phyloP scores from a whole-genome alignment of 2,797 vertebrate genomes.

The Sebastes wilsoni region DNA sequence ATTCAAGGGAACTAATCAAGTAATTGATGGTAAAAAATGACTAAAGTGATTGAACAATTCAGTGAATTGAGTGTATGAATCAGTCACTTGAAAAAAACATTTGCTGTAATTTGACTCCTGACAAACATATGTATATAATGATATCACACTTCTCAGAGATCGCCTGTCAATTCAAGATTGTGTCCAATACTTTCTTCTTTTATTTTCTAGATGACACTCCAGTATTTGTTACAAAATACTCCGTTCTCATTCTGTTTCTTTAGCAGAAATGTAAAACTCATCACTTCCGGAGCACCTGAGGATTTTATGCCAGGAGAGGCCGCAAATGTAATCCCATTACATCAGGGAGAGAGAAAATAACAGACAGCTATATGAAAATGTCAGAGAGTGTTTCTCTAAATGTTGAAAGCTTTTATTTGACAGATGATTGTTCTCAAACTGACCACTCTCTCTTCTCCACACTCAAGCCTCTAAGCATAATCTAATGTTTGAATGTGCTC shows the following conservation, averaged over 20 bases:
- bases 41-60: neutral
- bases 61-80: neutral
- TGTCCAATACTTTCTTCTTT: no score
- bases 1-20: neutral
- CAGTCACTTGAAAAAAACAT: neutral
- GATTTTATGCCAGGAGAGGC: no score
- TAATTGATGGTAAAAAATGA: no score
- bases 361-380: neutral
- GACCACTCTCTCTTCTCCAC: neutral
- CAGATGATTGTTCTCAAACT: slow-evolving; percentile 3
- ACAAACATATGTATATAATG: no score
- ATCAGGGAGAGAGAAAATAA: neutral
- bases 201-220: no score
- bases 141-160: no score
- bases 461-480: slow-evolving; percentile 8
- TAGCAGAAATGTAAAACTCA: no score
- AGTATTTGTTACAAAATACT: no score
- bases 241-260: no score
- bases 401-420: slow-evolving; percentile 5
- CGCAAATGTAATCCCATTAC: neutral
- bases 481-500: neutral
- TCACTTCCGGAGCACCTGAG: no score
- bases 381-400: neutral
- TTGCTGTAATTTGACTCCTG: neutral
- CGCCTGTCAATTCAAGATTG: no score